Evolutionary conservation across 2,113 vertebrate genomes (phyloP).

Genomic region (Potamarius usumacintae): DNA sequence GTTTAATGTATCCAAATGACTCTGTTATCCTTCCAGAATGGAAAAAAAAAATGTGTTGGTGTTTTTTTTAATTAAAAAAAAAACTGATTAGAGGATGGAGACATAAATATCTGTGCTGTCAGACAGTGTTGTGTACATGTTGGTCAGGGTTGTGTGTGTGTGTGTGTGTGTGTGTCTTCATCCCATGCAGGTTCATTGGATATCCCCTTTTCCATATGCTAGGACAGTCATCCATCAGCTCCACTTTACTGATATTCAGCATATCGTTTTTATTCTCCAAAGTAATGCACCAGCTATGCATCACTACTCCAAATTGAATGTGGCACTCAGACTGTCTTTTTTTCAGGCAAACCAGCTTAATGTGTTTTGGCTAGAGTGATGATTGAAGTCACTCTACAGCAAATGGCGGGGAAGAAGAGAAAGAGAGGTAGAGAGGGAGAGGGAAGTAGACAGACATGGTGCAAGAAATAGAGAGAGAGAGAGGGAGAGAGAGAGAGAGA

Average conservation of each 20-base stretch:
- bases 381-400: constrained; percentile 76
- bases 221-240: constrained; percentile 70
- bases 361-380: constrained; percentile 78
- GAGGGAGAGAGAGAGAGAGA: constrained; percentile 54
- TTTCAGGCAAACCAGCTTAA: constrained; percentile 71
- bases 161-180: constrained; percentile 48
- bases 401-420: constrained; percentile 57
- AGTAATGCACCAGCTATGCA: constrained; percentile 76
- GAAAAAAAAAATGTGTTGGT: constrained; percentile 38
- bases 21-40: constrained; percentile 64
- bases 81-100: constrained; percentile 67
- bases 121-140: constrained; percentile 50
- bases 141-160: constrained; percentile 33
- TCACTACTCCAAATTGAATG: constrained; percentile 75
- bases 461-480: constrained; percentile 39
- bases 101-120: constrained; percentile 60
- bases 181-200: constrained; percentile 50
- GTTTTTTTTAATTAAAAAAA: constrained; percentile 25
- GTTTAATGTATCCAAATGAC: constrained; percentile 76
- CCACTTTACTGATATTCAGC: constrained; percentile 69
- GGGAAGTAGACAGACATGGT: constrained; percentile 55
- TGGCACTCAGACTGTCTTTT: constrained; percentile 59
- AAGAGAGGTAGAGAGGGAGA: constrained; percentile 49
- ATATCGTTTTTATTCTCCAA: constrained; percentile 75
- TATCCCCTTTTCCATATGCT: constrained; percentile 45